A percentile compares a stretch with the other conserved stretches of the same genome.
Conservation (phyloP, 2,888 invertebrate genomes). For the Polydrusus pterygomalis region DNA sequence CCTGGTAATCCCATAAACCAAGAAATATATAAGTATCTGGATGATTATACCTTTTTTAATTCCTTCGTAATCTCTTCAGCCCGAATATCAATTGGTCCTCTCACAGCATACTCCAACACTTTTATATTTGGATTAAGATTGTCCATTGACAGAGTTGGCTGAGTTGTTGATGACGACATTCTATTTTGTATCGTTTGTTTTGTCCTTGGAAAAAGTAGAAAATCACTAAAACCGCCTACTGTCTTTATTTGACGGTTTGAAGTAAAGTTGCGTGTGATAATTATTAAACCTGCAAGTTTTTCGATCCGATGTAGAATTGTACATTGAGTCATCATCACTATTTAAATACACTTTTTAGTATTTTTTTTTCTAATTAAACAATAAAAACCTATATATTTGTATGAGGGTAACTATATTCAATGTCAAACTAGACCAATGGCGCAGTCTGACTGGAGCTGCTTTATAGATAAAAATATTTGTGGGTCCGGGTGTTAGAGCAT, state of each 20-base stretch:
- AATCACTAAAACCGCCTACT: slow-evolving; percentile 20
- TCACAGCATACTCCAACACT: slow-evolving; percentile 97
- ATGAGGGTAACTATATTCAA: too few species aligned
- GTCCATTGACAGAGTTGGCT: slow-evolving; percentile 73
- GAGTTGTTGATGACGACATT: slow-evolving; percentile 67
- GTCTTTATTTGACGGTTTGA: slow-evolving; percentile 36
- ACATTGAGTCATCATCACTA: slow-evolving; percentile 4
- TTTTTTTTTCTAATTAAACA: too few species aligned
- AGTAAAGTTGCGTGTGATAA: slow-evolving; percentile 43
- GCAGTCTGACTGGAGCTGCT: too few species aligned
- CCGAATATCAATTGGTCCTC: slow-evolving; percentile 95
- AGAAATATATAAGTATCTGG: too few species aligned
- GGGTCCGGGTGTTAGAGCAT: too few species aligned
- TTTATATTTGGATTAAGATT: slow-evolving; percentile 93
- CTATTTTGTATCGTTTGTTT: slow-evolving; percentile 11
- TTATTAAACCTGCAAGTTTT: slow-evolving; percentile 18
- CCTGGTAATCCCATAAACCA: too few species aligned
- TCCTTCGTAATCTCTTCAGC: slow-evolving; percentile 97
- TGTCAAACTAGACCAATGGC: too few species aligned
- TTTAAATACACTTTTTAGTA: too few species aligned
- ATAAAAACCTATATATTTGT: too few species aligned
- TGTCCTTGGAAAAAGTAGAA: not conserved
- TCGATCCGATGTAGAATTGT: not conserved
- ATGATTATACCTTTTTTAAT: slow-evolving; percentile 80
- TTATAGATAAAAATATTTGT: too few species aligned